Conservation (phyloP, 2,888 invertebrate species). For the Microdon myrmicae region DNA sequence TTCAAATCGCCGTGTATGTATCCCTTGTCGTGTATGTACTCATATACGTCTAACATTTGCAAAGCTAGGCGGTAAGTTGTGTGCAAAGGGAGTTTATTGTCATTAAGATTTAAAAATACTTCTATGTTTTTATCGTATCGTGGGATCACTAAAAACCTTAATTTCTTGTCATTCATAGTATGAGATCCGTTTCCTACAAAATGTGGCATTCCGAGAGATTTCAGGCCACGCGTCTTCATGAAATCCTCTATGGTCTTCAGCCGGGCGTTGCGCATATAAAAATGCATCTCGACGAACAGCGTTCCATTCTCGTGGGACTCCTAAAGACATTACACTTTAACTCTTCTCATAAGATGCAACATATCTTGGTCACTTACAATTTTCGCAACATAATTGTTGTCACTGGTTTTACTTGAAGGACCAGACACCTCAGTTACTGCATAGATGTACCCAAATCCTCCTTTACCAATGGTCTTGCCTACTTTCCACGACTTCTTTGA, state of each 20-base stretch:
- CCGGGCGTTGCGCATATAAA: constrained; percentile 83
- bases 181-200: constrained; percentile 88
- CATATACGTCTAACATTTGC: constrained; percentile 88
- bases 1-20: constrained; percentile 98
- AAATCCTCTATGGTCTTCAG: constrained; percentile 59
- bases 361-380: constrained; percentile 73
- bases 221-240: constrained; percentile 52
- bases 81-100: constrained; percentile 74
- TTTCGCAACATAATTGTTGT: constrained; percentile 80
- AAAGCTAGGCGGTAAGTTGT: constrained; percentile 84
- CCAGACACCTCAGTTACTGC: constrained; percentile 75
- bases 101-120: constrained; percentile 77
- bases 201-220: constrained; percentile 61
- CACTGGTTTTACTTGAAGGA: constrained; percentile 68
- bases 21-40: constrained; percentile 90
- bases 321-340: constrained; percentile 25
- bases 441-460: constrained; percentile 96
- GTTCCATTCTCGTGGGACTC: constrained; percentile 69
- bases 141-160: constrained; percentile 90
- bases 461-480: constrained; percentile 87
- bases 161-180: constrained; percentile 77
- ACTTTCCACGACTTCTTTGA: constrained; percentile 85
- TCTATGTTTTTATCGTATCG: constrained; percentile 88
- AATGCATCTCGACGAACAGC: constrained; percentile 72
- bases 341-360: neutral